Base-by-base conservation (phyloP, 1,140 invertebrate species). In the Dryas iulia region DNA sequence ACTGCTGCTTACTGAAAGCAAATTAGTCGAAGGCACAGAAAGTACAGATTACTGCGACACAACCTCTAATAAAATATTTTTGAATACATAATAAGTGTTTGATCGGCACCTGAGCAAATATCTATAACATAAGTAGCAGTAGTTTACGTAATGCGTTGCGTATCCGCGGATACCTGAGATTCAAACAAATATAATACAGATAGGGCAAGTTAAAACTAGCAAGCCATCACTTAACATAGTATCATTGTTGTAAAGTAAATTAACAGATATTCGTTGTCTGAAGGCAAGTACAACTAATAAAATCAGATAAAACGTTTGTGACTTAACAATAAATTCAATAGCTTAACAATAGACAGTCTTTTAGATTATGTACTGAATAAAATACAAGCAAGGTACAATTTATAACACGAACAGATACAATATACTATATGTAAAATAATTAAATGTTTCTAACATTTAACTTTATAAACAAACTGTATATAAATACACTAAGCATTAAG, bases 301-400 rank as follows among this genome's bases (percentile, higher is more conserved):
- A 82, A 83, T 74, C 65, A 73, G 77, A 76, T 79, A 84, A 78
- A 81, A 83, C 78, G 82, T 91, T 91, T 91, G 89, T 91, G 89
- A 91, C 89, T 88, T 87, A 87, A 84, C 73, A 81, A 84, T 86
- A 84, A 84, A 84, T 83, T 86, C 77, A 82, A 84, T 89, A 89
- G 80, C 89, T 90, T 91, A 91, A 78, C 69, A 83, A 81, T 89
- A 91, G 89, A 88, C 89, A 91, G 89, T 91, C 89, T 91, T 90
- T 87, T 88, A 87, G 81, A 87, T 80, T 78, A 84, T 82, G 78
- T 87, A 86, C 88, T 72, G 81, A 78, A 81, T 83, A 79, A 79
- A 84, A 73, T 77, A 75, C 54, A 72, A 86, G 75, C 73, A 83
- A 83, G 78, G 76, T 84, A 86, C 83, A 72, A 59, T 75, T 67